A percentile compares a stretch with the other conserved stretches of the same genome.
Evolutionary conservation across 2,113 vertebrate genomes (phyloP).

Genomic region (Aptenodytes forsteri): DNA sequence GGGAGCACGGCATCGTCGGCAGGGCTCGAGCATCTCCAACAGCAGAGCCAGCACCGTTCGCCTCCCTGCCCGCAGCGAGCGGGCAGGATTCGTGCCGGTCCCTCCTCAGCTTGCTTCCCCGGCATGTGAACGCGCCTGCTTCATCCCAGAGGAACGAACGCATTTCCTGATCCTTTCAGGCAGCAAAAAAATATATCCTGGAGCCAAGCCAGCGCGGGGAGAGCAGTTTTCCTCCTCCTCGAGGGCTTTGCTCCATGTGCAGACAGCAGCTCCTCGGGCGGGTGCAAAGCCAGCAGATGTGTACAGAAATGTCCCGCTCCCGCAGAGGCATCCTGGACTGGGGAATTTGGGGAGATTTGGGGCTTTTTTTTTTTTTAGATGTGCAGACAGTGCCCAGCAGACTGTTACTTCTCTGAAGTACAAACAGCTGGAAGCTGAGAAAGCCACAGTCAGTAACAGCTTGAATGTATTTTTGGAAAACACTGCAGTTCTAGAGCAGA

Average conservation of each 20-base stretch:
- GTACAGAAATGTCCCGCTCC: background rate
- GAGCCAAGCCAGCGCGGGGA: accelerated
- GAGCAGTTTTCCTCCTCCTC: background rate
- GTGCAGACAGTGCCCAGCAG: background rate
- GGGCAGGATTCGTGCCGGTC: background rate
- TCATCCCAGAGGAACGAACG: background rate
- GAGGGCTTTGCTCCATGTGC: background rate
- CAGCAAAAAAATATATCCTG: background rate
- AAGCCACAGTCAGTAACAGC: background rate
- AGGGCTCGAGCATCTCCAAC: background rate
- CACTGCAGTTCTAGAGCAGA: background rate
- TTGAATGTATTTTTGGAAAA: background rate
- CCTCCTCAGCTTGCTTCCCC: background rate
- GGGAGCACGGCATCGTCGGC: background rate
- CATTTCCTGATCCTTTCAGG: background rate
- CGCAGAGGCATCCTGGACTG: background rate
- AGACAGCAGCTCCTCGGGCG: background rate
- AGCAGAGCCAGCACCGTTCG: background rate
- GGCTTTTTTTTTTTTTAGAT: background rate
- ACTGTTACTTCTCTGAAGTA: background rate
- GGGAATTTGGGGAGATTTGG: background rate
- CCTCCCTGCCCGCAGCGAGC: background rate
- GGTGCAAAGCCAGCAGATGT: background rate
- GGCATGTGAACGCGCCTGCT: accelerated
- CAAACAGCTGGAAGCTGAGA: background rate